Evolutionary conservation across 2,797 vertebrate species (phyloP), one percentile per base, ranked within the genome.

Genomic region (Diplodus sargus): DNA sequence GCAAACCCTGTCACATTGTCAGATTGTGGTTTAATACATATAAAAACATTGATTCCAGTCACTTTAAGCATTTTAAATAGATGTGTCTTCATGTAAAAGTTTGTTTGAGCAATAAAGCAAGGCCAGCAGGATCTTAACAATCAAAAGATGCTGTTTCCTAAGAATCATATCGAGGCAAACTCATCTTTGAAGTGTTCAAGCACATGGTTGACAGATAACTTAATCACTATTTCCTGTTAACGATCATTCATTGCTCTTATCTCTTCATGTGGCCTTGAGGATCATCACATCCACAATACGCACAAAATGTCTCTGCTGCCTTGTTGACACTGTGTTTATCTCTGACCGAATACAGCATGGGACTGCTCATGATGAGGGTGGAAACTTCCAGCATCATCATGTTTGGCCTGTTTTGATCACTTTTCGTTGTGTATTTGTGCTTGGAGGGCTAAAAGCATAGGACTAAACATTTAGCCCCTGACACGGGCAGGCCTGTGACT

Each of bases 401-500:
- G 78, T 89, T 93, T 89, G 82, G 85, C 79, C 74, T 43, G 73
- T 88, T 86, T 79, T 73, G 83, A 76, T 75, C 43, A 3, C 63
- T 63, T 82, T 71, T 60, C 39, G 17, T 69, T 53, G 63, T 76
- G 79, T 70, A 60, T 89, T 86, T 89, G 78, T 76, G 78, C 76
- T 88, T 49, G n/a, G 86, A 93, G 30, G 84, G 92, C 91, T 92
- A 93, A 96, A 90, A 87, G 95, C 94, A 95, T 93, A 96, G 96
- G 95, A 96, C 96, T 95, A 96, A 96, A 96, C 96, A 96, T 96
- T 96, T 96, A 96, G 88, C 88, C 83, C 72, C 86, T 88, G 90
- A 91, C 89, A 87, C 48, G 12, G 67, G 76, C 85, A 79, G 80
- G 86, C 66, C 89, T 92, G 90, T 93, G 92, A 94, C 85, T 94